These are phyloP conservation scores for Balearica regulorum DNA, from an alignment of 2,797 vertebrate species.

Conservation along the genomic window DNA sequence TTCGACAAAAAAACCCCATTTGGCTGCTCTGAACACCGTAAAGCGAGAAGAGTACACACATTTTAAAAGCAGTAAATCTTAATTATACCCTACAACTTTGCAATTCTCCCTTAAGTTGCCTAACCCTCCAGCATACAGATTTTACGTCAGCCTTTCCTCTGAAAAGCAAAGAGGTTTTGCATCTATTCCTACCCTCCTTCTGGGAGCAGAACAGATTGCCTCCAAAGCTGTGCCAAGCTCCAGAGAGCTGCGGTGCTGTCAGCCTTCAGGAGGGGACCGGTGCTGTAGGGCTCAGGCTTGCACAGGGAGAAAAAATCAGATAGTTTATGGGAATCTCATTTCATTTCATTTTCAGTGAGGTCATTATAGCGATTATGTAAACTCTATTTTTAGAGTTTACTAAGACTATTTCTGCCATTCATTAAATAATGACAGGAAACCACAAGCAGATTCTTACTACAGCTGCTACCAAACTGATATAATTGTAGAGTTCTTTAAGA, in stretches of 20 bases:
- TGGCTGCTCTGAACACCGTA: background rate
- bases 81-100: background rate
- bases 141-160: background rate
- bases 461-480: background rate
- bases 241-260: fast-evolving
- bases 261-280: background rate
- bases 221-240: background rate
- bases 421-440: background rate
- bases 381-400: too few relatives aligned
- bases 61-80: background rate
- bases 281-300: background rate
- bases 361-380: background rate
- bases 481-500: background rate
- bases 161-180: background rate
- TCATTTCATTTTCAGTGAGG: too few relatives aligned
- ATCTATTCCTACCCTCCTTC: background rate
- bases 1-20: background rate
- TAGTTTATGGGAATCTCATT: background rate
- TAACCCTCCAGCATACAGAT: fast-evolving
- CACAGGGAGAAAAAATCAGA: background rate
- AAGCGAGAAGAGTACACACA: background rate
- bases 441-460: background rate
- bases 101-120: background rate
- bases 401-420: background rate
- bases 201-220: background rate